Base-by-base conservation (phyloP, 2,888 invertebrate species). In the Isoperla grammatica region DNA sequence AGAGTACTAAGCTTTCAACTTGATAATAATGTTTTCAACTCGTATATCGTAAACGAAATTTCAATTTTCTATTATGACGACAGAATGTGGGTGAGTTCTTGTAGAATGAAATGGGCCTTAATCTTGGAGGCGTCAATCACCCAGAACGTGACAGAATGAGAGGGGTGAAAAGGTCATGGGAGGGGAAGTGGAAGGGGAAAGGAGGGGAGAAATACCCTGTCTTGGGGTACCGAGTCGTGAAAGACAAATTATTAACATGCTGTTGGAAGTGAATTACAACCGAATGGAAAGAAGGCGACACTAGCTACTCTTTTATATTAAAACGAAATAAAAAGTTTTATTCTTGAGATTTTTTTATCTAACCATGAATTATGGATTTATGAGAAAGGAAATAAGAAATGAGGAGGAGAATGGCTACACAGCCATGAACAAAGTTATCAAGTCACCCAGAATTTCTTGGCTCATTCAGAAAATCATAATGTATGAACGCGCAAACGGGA, bases 221-320 rank as follows among this genome's bases (percentile, higher is more conserved):
- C 17, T 37, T 17, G 37, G 39, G 37, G 49, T 56, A 60, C 49
- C 56, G 56, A 56, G 56, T 56, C 60, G 43, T 50, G 60, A 56
- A 60, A 60, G 60, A 60, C 60, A 60, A 60, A 60, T 60, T 56
- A 60, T 60, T 56, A 60, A 60, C 60, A 60, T 60, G 49, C 37
- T 42, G 40, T 37, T 22, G 35, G 60, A 49, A 49, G 60, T 55
- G 56, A 56, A 56, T 56, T 56, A 56, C 49, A 60, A 56, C 43
- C 11, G 17, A 46, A 56, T 50, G 55, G 35, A 43, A 22, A 23
- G 55, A 56, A 15, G 49, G 29, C 42, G 56, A 42, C 13, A 50
- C 49, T 56, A 35, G 49, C 50, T 48, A 60, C 35, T 50, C 56
- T 35, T 56, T 60, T 60, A 56, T 60, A 56, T 56, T 60, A 60